Evolutionary conservation across 2,888 invertebrate genomes (phyloP).

Genomic region (Lapara coniferarum): DNA sequence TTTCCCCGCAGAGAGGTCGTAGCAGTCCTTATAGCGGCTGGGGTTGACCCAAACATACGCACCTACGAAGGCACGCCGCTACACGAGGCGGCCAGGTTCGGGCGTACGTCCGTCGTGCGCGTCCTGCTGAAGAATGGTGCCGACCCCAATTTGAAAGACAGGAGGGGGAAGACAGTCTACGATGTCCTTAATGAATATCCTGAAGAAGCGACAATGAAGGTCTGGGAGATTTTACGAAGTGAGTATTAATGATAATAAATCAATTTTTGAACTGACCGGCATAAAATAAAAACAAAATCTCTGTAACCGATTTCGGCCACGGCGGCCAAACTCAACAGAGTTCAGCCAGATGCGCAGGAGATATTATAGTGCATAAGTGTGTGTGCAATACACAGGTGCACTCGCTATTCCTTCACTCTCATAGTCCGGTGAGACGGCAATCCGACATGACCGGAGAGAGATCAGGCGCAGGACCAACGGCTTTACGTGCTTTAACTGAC

Average conservation of each 20-base stretch:
- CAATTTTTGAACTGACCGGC: no score
- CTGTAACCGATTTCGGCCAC: no score
- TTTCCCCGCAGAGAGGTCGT: slow-evolving; percentile 87
- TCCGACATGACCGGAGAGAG: no score
- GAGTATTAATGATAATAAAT: slow-evolving; percentile 54
- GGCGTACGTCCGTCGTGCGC: slow-evolving; percentile 94
- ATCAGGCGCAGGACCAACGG: no score
- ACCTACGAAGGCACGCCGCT: slow-evolving; percentile 95
- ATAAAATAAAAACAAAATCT: no score
- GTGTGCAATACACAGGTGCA: no score
- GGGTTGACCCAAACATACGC: slow-evolving; percentile 93
- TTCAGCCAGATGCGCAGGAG: no score
- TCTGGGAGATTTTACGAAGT: slow-evolving; percentile 93
- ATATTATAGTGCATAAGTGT: no score
- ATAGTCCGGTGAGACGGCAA: no score
- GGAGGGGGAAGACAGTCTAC: slow-evolving; percentile 91
- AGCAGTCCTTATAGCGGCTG: slow-evolving; percentile 90
- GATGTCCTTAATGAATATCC: slow-evolving; percentile 94
- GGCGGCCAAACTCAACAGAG: no score
- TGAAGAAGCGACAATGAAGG: slow-evolving; percentile 94
- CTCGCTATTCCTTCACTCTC: no score
- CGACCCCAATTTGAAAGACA: slow-evolving; percentile 91
- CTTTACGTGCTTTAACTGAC: no score
- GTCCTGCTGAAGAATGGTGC: slow-evolving; percentile 92
- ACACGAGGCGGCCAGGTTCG: slow-evolving; percentile 96